Evolutionary conservation across 2,888 invertebrate genomes (phyloP), one percentile per base, ranked within the genome.

Genomic region (Helicoverpa assulta): DNA sequence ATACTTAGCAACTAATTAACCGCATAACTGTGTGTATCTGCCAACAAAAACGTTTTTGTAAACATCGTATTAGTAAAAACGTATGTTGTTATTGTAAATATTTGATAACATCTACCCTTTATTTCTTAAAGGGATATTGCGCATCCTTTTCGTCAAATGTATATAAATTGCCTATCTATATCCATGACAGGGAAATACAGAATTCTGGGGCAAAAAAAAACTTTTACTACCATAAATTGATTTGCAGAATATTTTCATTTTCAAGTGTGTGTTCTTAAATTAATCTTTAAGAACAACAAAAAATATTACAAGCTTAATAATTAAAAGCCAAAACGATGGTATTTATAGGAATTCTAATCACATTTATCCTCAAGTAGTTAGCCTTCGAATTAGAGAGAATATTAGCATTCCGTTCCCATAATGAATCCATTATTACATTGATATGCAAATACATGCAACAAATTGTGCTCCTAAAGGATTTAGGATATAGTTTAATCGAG

Each of bases 401-500:
- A 90, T 88, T 90, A 86, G 88, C 89, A 88, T 90, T 89, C 87
- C 83, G 86, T 89, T 90, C 90, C 88, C 90, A 89, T 90, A 91
- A 92, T 86, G 89, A 89, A 90, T 88, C 88, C 83, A 90, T 89
- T 90, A 90, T 88, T 87, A 87, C 86, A 89, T 89, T 90, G 85
- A 88, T 88, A 92, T 91, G 92, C 85, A 91, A 92, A 92, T 92
- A 73, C 76, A 90, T 90, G 89, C 91, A 90, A 89, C 90, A 88
- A 90, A 90, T 90, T 88, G 84, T 86, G 86, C 85, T 86, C 80
- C 76, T 55, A 85, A 87, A 87, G 88, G 88, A 88, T 88, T 90
- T 88, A 88, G 86, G 83, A 84, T 88, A 86, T 83, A 82, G 77
- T 86, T 88, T 75, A 78, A 83, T 82, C 78, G 82, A 78, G 82